Conservation (phyloP, 2,113 vertebrate genomes). For the Vulpes ferrilata region DNA sequence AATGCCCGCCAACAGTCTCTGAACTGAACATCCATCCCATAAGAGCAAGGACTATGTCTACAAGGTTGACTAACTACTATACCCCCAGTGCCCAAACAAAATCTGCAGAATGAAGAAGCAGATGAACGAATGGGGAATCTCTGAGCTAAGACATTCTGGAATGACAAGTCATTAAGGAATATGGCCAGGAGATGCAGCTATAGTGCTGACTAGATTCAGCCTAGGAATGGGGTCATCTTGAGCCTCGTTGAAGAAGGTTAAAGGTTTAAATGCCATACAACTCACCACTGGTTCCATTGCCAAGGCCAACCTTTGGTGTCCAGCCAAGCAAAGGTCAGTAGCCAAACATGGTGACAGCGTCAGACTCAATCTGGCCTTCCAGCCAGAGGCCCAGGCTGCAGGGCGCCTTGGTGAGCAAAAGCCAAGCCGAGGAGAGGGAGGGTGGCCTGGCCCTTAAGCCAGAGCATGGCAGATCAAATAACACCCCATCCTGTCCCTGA, state of each 20-base stretch:
- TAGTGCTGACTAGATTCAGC: neutral
- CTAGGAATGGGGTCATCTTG: neutral
- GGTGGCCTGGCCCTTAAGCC: neutral
- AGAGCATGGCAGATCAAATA: neutral
- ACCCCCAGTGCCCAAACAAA: neutral
- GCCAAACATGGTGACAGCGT: neutral
- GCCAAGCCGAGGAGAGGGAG: neutral
- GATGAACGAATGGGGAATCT: neutral
- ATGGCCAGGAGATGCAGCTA: rapidly evolving
- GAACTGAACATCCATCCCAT: neutral
- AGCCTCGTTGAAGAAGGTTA: neutral
- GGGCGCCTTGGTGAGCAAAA: neutral
- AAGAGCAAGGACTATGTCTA: neutral
- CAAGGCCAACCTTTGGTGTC: neutral
- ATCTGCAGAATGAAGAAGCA: neutral
- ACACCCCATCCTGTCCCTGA: neutral
- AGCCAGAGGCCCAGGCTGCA: neutral
- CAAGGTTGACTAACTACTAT: neutral
- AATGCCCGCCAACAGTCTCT: neutral
- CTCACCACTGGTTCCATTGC: neutral
- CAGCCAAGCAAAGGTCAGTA: neutral
- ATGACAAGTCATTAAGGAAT: neutral
- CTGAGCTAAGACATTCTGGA: neutral
- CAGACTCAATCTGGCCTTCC: neutral
- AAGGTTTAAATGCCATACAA: neutral